These are phyloP conservation scores for Calvadosia cruxmelitensis DNA, from an alignment of 30 jellyfish, hydroid and myxozoan species.

Conservation along the genomic window DNA sequence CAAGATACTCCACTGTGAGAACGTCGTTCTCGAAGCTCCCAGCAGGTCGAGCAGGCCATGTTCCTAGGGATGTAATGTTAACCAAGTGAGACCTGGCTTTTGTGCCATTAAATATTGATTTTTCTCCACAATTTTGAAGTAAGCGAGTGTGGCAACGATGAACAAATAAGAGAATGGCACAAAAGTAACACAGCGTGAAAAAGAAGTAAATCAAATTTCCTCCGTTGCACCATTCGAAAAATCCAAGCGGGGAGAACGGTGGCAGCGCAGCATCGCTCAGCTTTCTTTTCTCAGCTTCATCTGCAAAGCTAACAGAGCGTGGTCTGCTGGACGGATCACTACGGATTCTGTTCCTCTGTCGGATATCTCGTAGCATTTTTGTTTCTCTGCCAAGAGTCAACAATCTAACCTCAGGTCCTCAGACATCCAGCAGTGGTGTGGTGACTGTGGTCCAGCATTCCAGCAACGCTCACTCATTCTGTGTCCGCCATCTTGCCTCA, in stretches of 20 bases:
- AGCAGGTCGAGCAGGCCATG: conserved; percentile 44
- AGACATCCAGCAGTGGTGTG: too few relatives aligned
- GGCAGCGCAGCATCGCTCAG: neutral
- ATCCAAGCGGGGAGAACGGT: neutral
- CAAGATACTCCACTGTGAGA: conserved; percentile 42
- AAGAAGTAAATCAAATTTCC: neutral
- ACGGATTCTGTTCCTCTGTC: neutral
- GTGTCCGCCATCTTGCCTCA: too few relatives aligned
- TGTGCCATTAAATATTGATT: conserved; percentile 44
- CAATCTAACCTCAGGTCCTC: too few relatives aligned
- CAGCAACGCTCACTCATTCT: too few relatives aligned
- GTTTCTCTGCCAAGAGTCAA: too few relatives aligned
- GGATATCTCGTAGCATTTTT: neutral
- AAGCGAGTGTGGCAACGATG: neutral
- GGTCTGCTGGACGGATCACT: neutral
- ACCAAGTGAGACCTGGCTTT: conserved; percentile 54
- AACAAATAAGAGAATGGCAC: neutral
- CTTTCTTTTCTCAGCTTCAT: neutral
- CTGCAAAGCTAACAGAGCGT: neutral
- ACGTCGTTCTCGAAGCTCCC: conserved; percentile 88
- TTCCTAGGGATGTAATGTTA: conserved; percentile 57
- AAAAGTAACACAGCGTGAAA: neutral
- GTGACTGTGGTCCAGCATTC: too few relatives aligned
- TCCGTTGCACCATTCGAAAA: neutral
- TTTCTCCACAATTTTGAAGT: neutral